Conservation (phyloP, 1,140 invertebrate species). For the Papilio xuthus region DNA sequence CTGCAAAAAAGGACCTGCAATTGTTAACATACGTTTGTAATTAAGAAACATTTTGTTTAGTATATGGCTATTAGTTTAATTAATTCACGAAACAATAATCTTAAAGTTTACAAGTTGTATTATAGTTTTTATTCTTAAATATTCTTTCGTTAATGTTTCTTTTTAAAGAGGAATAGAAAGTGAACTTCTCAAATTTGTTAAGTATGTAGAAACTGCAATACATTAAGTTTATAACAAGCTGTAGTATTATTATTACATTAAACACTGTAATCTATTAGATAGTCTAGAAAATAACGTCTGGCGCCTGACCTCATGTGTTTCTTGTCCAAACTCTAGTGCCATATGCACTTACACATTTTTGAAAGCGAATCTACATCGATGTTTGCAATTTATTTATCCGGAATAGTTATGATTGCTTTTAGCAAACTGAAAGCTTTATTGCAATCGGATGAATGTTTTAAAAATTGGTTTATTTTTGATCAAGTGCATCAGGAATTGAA, state of each 20-base stretch:
- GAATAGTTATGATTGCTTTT: constrained; percentile 1
- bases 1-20: constrained; percentile 22
- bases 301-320: constrained; percentile 10
- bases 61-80: neutral
- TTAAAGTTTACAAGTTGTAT: too few species aligned
- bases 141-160: too few species aligned
- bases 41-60: neutral
- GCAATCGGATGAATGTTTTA: neutral
- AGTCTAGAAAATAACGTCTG: constrained; percentile 16
- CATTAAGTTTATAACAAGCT: constrained; percentile 19
- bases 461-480: neutral
- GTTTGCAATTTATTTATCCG: constrained; percentile 11
- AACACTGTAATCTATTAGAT: constrained; percentile 30
- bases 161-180: neutral
- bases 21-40: neutral
- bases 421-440: constrained; percentile 18
- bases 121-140: too few species aligned
- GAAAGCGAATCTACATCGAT: neutral
- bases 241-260: constrained; percentile 5
- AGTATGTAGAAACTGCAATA: neutral
- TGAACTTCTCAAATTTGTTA: neutral
- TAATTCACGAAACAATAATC: too few species aligned
- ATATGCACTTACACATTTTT: neutral
- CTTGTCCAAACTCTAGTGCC: neutral
- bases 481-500: neutral